A percentile compares a stretch with the other conserved stretches of the same genome.
These are phyloP conservation scores for Brienomyrus longianalis DNA, from an alignment of 2,113 vertebrate genomes.

Conservation along the genomic window DNA sequence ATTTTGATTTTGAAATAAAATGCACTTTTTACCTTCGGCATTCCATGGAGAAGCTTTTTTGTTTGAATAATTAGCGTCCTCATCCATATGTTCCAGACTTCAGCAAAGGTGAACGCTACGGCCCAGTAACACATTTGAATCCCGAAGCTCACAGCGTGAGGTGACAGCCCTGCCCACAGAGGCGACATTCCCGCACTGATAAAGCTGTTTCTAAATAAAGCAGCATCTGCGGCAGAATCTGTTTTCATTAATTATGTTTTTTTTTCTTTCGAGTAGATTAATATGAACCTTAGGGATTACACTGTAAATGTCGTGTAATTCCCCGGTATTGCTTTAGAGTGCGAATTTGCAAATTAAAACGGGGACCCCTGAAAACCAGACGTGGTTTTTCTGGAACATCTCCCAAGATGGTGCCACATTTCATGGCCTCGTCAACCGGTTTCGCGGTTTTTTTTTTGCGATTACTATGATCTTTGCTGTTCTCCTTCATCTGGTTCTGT, in stretches of 20 bases:
- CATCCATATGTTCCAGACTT: not conserved
- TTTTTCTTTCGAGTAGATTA: not conserved
- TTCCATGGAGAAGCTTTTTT: not conserved
- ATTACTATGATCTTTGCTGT: not conserved
- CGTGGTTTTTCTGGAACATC: not conserved
- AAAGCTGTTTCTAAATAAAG: not conserved
- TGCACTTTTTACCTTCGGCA: not conserved
- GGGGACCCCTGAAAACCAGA: not conserved
- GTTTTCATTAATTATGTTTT: not conserved
- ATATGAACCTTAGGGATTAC: not conserved
- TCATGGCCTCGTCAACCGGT: not conserved
- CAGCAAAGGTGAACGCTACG: not conserved
- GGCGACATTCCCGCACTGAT: not conserved
- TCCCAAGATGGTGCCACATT: not conserved
- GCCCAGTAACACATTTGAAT: not conserved
- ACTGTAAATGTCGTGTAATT: not conserved
- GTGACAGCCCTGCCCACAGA: not conserved
- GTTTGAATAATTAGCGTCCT: not conserved
- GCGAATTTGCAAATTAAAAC: not conserved
- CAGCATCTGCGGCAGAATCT: not conserved
- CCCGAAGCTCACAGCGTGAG: not conserved
- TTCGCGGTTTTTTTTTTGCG: not conserved
- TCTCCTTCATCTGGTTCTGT: not conserved
- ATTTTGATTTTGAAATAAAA: constrained; percentile 4
- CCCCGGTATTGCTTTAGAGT: not conserved